Percentiles rank a stretch among this genome's conserved stretches.
Conservation (phyloP, 2,888 invertebrate species). For the Chesias legatella region DNA sequence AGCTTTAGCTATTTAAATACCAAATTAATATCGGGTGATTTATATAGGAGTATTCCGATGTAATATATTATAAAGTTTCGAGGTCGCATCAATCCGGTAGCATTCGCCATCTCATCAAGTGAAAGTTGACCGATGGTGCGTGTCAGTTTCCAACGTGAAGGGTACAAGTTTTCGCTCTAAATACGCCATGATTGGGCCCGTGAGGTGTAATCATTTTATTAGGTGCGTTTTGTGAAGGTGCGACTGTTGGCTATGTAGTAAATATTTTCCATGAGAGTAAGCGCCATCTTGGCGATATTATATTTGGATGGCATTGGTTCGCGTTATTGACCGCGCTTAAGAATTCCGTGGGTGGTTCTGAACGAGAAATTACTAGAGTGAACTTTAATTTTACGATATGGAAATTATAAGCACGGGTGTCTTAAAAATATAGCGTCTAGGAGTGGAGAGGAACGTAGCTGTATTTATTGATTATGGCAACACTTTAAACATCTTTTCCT, state of each 20-base stretch:
- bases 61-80: conserved; percentile 39
- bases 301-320: conserved; percentile 19
- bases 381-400: no score
- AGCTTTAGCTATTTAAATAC: conserved; percentile 14
- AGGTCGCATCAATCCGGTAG: conserved; percentile 47
- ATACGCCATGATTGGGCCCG: conserved; percentile 14
- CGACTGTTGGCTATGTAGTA: conserved; percentile 14
- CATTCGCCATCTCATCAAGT: conserved; percentile 38
- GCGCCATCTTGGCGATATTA: conserved; percentile 19
- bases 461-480: no score
- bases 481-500: no score
- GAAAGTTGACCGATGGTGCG: conserved; percentile 57
- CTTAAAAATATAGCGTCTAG: no score
- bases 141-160: conserved; percentile 28
- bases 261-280: conserved; percentile 30
- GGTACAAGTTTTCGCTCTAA: conserved; percentile 16
- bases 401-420: no score
- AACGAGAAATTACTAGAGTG: no score
- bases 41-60: conserved; percentile 33
- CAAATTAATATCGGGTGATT: conserved; percentile 21
- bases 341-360: conserved; percentile 36
- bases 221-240: conserved; percentile 4
- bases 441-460: no score
- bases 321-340: conserved; percentile 17
- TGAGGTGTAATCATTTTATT: conserved; percentile 6